phyloP scores from a whole-genome alignment of 1,140 invertebrate genomes.

The Popillia japonica region DNA sequence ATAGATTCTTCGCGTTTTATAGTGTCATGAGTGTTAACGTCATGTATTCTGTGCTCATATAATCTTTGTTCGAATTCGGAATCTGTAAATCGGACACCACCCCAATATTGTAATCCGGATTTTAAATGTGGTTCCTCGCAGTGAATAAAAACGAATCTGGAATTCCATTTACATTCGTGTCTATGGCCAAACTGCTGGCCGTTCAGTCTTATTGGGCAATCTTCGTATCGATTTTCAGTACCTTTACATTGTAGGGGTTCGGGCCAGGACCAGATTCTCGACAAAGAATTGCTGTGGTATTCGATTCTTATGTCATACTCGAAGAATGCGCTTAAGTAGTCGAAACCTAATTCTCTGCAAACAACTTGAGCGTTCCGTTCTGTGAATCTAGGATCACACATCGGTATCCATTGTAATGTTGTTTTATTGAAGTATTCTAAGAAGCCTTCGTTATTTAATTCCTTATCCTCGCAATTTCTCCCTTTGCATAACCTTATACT shows the following conservation, averaged over 20 bases:
- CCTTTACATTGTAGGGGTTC: conserved; percentile 89
- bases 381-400: conserved; percentile 95
- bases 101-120: conserved; percentile 86
- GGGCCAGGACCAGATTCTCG: conserved; percentile 92
- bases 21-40: conserved; percentile 78
- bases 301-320: conserved; percentile 82
- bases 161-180: conserved; percentile 87
- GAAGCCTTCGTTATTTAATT: conserved; percentile 78
- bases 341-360: conserved; percentile 91
- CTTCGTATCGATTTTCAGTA: conserved; percentile 82
- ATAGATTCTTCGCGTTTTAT: conserved; percentile 74
- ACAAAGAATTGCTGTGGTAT: conserved; percentile 83
- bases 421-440: conserved; percentile 95
- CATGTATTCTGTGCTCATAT: conserved; percentile 83
- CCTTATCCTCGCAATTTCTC: conserved; percentile 70
- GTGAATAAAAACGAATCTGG: conserved; percentile 92
- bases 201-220: conserved; percentile 89
- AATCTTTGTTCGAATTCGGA: conserved; percentile 88
- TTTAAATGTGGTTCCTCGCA: conserved; percentile 84
- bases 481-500: conserved; percentile 79
- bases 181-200: conserved; percentile 86
- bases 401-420: conserved; percentile 94
- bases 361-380: conserved; percentile 95
- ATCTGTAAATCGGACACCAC: conserved; percentile 91
- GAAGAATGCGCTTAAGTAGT: conserved; percentile 88